Conservation (phyloP, 92 coral and sea anemone genomes). For the Isaurus tuberculatus region DNA sequence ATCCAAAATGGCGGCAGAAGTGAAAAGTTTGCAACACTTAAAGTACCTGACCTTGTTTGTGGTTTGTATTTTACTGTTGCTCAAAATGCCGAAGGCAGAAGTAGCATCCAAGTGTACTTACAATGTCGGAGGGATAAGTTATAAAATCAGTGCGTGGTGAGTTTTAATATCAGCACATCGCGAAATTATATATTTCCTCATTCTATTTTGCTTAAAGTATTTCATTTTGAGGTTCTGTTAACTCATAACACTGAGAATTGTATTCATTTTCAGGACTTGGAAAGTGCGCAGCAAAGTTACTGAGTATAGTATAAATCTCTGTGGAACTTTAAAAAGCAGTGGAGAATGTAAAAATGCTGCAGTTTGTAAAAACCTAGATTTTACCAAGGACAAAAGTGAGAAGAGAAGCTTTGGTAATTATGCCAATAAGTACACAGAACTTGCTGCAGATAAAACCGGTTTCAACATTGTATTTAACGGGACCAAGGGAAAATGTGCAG, state of each 20-base stretch:
- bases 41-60: slow-evolving; percentile 15
- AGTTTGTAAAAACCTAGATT: slow-evolving; percentile 46
- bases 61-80: slow-evolving; percentile 4
- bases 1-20: slow-evolving; percentile 86
- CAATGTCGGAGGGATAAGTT: slow-evolving; percentile 43
- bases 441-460: slow-evolving; percentile 62
- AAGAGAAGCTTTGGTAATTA: slow-evolving; percentile 43
- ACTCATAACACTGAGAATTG: neutral
- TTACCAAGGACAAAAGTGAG: neutral
- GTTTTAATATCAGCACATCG: neutral
- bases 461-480: slow-evolving; percentile 53
- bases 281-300: slow-evolving; percentile 32
- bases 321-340: slow-evolving; percentile 26
- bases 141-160: slow-evolving; percentile 67
- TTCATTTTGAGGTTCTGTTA: neutral
- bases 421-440: neutral
- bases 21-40: slow-evolving; percentile 38
- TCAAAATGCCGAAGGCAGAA: slow-evolving; percentile 27
- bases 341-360: slow-evolving; percentile 35
- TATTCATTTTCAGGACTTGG: slow-evolving; percentile 62
- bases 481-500: slow-evolving; percentile 58
- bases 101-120: slow-evolving; percentile 57
- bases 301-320: slow-evolving; percentile 64
- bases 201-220: neutral
- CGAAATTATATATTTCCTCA: neutral